Conservation (phyloP, 2,113 vertebrate genomes). For the Gulo gulo region DNA sequence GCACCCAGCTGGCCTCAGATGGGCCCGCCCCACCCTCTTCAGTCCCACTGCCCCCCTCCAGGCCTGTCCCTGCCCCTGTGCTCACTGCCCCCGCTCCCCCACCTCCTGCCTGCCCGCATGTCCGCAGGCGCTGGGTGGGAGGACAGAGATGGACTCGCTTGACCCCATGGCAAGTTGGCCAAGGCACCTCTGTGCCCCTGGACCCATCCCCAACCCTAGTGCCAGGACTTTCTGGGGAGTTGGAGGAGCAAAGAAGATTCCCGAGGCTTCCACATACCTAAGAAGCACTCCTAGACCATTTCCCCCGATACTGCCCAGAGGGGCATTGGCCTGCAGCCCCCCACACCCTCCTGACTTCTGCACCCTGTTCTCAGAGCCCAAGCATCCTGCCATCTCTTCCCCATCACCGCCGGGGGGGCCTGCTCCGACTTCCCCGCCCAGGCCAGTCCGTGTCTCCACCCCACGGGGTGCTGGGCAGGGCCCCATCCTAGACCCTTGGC, state of each 20-base stretch:
- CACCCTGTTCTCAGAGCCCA: not conserved
- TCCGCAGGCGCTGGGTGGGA: not conserved
- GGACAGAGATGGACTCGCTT: not conserved
- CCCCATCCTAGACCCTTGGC: rapidly evolving
- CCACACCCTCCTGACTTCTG: rapidly evolving
- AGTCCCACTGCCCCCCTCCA: not conserved
- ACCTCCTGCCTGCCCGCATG: not conserved
- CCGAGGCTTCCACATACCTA: not conserved
- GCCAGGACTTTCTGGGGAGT: not conserved
- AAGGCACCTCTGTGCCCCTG: not conserved
- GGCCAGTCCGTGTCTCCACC: not conserved
- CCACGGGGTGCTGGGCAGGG: not conserved
- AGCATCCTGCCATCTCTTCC: no score
- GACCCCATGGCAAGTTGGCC: not conserved
- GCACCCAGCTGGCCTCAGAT: not conserved
- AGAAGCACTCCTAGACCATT: rapidly evolving
- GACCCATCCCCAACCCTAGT: not conserved
- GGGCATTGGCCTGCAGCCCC: rapidly evolving
- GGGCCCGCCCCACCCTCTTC: no score
- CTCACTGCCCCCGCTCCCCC: not conserved
- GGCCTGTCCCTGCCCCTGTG: not conserved
- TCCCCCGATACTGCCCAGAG: rapidly evolving
- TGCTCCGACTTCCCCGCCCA: rapidly evolving
- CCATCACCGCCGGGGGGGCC: rapidly evolving
- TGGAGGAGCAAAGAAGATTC: not conserved